phyloP scores from a whole-genome alignment of 2,797 vertebrate genomes.

The Tokudaia muenninki region DNA sequence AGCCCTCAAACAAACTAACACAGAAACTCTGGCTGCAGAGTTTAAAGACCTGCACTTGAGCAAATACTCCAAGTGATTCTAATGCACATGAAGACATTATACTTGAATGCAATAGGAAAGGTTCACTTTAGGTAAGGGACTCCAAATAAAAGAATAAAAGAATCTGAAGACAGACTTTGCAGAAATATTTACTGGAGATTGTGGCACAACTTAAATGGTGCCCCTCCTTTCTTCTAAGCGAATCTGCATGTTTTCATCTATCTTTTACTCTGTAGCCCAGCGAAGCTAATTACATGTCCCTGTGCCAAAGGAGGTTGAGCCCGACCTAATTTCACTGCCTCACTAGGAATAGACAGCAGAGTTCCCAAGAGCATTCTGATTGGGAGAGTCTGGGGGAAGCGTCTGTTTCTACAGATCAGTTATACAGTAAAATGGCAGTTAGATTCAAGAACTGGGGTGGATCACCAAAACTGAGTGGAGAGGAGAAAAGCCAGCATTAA shows the following conservation, averaged over 20 bases:
- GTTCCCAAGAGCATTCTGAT: neutral
- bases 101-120: neutral
- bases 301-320: neutral
- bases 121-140: neutral
- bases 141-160: neutral
- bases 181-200: neutral
- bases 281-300: too few relatives aligned
- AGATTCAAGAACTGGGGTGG: neutral
- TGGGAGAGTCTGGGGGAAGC: neutral
- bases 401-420: neutral
- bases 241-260: neutral
- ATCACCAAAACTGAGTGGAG: neutral
- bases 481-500: neutral
- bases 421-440: neutral
- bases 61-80: neutral
- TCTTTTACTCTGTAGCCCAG: neutral
- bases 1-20: neutral
- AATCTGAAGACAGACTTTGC: neutral
- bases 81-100: neutral
- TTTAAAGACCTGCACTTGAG: neutral
- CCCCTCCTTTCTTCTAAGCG: neutral
- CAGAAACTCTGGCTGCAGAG: neutral
- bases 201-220: neutral
- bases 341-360: neutral
- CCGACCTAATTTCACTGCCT: neutral